These are phyloP conservation scores for Rotaria magnacalcarata DNA, from an alignment of 2,888 invertebrate species.

Conservation along the genomic window DNA sequence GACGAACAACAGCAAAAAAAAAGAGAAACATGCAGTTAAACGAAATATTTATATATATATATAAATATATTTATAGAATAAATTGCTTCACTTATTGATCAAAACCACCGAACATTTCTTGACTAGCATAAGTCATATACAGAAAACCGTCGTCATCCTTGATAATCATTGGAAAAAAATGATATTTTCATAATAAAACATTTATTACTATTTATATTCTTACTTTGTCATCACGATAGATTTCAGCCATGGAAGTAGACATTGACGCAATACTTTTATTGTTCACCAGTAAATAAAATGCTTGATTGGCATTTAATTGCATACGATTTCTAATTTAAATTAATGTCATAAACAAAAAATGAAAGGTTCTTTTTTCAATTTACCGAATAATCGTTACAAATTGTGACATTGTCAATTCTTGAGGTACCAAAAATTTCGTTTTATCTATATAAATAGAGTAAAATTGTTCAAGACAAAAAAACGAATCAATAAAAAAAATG, in stretches of 20 bases:
- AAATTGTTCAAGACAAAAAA: not conserved
- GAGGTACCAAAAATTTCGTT: constrained; percentile 79
- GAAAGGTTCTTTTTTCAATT: not conserved
- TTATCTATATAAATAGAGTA: constrained; percentile 66
- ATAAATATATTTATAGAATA: not conserved
- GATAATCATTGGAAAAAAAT: not conserved
- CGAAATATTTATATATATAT: not conserved
- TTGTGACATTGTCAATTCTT: constrained; percentile 82
- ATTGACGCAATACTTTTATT: constrained; percentile 76
- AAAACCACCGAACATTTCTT: constrained; percentile 35
- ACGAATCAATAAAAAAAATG: not conserved
- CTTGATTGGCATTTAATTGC: constrained; percentile 67
- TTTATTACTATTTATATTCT: constrained; percentile 63
- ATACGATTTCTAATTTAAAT: constrained; percentile 63
- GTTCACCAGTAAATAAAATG: constrained; percentile 76
- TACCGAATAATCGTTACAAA: constrained; percentile 79
- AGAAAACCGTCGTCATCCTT: constrained; percentile 70
- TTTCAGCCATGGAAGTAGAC: constrained; percentile 74
- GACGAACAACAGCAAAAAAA: not conserved
- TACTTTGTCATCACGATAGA: constrained; percentile 64
- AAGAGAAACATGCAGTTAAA: not conserved
- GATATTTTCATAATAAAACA: too few relatives aligned
- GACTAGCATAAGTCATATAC: constrained; percentile 74
- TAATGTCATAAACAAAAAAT: not conserved
- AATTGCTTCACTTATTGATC: not conserved